phyloP scores from a whole-genome alignment of 2,888 invertebrate species.

The Cepaea hortensis region DNA sequence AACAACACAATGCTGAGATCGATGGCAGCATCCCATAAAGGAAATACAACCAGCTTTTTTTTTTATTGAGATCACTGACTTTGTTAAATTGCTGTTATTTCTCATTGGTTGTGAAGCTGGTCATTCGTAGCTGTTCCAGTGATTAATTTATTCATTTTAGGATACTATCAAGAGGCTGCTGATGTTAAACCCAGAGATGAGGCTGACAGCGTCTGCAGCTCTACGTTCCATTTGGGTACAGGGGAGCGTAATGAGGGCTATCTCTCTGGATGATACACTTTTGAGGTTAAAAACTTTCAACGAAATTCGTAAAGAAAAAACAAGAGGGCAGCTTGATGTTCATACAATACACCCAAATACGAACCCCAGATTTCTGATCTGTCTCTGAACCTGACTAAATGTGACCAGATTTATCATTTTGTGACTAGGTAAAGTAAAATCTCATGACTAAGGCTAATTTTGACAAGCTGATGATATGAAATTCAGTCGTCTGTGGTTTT shows the following conservation, averaged over 20 bases:
- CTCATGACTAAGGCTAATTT: not conserved
- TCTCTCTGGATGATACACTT: not conserved
- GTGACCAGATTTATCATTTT: not conserved
- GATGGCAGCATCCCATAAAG: too few relatives aligned
- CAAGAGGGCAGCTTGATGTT: constrained; percentile 13
- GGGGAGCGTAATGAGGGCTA: constrained; percentile 1
- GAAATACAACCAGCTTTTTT: too few relatives aligned
- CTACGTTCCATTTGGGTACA: constrained; percentile 36
- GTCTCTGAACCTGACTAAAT: not conserved
- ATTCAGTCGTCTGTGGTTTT: not conserved
- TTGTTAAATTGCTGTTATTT: too few relatives aligned
- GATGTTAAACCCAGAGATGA: constrained; percentile 13
- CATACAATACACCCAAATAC: constrained; percentile 18
- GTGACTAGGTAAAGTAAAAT: not conserved
- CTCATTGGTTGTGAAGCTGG: too few relatives aligned
- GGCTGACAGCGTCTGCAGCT: constrained; percentile 30
- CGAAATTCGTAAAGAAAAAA: constrained; percentile 22
- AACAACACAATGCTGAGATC: too few relatives aligned
- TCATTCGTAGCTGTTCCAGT: too few relatives aligned
- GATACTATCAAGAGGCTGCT: constrained; percentile 40
- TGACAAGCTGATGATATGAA: not conserved
- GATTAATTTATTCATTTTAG: constrained; percentile 1
- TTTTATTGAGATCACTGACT: too few relatives aligned
- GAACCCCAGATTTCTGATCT: constrained; percentile 24
- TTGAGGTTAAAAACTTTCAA: constrained; percentile 38